Percentiles rank a stretch among this genome's conserved stretches.
Conservation (phyloP, 2,888 invertebrate genomes). For the Siphonodentalium dalli region DNA sequence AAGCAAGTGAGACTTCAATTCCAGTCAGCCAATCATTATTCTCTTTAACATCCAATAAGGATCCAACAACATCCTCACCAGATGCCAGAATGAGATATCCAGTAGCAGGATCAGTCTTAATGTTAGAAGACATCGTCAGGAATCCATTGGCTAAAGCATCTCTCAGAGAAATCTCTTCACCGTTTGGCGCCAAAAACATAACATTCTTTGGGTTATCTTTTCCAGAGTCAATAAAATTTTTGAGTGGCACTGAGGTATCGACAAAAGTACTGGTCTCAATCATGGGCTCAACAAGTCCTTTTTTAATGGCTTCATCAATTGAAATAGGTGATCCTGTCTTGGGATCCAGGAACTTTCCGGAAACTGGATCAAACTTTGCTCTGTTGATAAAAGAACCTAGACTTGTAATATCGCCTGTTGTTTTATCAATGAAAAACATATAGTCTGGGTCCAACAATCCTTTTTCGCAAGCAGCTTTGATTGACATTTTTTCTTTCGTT, state of each 20-base stretch:
- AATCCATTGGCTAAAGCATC: constrained; percentile 77
- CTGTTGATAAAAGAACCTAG: constrained; percentile 48
- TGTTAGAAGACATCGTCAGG: constrained; percentile 73
- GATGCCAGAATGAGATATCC: constrained; percentile 50
- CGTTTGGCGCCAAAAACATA: constrained; percentile 60
- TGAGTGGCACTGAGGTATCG: constrained; percentile 46
- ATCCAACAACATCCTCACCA: constrained; percentile 53
- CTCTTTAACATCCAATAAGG: constrained; percentile 54
- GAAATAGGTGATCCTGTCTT: constrained; percentile 72
- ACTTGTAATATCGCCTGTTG: constrained; percentile 48
- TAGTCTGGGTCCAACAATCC: constrained; percentile 66
- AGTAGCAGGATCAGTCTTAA: constrained; percentile 67
- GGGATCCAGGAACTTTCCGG: constrained; percentile 72
- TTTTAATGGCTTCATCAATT: constrained; percentile 78
- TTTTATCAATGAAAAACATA: constrained; percentile 58
- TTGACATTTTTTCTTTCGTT: constrained; percentile 68
- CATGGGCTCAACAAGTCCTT: constrained; percentile 70
- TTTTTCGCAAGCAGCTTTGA: constrained; percentile 76
- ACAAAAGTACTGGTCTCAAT: constrained; percentile 50
- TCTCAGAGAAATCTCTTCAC: constrained; percentile 67
- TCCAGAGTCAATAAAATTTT: constrained; percentile 51
- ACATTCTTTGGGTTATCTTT: constrained; percentile 51
- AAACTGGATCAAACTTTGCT: constrained; percentile 71
- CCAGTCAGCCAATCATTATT: constrained; percentile 55
- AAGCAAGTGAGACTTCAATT: constrained; percentile 48